Evolutionary conservation across 2,797 vertebrate genomes (phyloP).

Genomic region (Lates japonicus): DNA sequence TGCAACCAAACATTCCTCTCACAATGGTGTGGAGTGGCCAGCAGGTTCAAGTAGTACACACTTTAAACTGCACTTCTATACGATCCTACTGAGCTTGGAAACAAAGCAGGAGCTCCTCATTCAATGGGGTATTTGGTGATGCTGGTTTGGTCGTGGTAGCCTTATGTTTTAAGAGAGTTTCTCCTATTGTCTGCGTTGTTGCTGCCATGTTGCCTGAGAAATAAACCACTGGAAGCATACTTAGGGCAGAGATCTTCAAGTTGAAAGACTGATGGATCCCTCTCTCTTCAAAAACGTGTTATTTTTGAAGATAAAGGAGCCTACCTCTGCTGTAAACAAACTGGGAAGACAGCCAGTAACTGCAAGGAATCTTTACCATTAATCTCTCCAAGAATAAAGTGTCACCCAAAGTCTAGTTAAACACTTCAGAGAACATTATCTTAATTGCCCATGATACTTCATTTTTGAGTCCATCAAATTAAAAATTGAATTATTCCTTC

Average conservation of each 20-base stretch:
- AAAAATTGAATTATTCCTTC: neutral
- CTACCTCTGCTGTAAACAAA: slow-evolving; percentile 13
- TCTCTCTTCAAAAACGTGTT: slow-evolving; percentile 20
- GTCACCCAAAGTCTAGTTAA: slow-evolving; percentile 19
- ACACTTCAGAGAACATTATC: slow-evolving; percentile 11
- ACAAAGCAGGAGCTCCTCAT: slow-evolving; percentile 60
- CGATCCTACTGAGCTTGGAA: slow-evolving; percentile 31
- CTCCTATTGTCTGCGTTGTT: slow-evolving; percentile 66
- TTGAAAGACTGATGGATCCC: slow-evolving; percentile 34
- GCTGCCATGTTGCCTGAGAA: slow-evolving; percentile 58
- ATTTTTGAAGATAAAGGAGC: slow-evolving; percentile 12
- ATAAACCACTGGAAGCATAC: slow-evolving; percentile 57
- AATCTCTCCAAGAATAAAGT: slow-evolving; percentile 23
- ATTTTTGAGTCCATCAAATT: neutral
- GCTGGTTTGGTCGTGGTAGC: slow-evolving; percentile 15
- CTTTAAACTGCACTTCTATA: slow-evolving; percentile 64
- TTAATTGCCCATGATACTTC: neutral
- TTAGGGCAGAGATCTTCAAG: slow-evolving; percentile 16
- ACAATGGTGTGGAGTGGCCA: slow-evolving; percentile 75
- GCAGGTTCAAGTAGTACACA: slow-evolving; percentile 80
- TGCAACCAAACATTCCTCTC: slow-evolving; percentile 83
- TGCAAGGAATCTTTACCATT: neutral
- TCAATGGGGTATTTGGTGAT: slow-evolving; percentile 24
- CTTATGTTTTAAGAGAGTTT: slow-evolving; percentile 72
- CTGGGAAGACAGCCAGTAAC: slow-evolving; percentile 17